phyloP scores from a whole-genome alignment of 1,140 invertebrate species.

The Nebria ingens region DNA sequence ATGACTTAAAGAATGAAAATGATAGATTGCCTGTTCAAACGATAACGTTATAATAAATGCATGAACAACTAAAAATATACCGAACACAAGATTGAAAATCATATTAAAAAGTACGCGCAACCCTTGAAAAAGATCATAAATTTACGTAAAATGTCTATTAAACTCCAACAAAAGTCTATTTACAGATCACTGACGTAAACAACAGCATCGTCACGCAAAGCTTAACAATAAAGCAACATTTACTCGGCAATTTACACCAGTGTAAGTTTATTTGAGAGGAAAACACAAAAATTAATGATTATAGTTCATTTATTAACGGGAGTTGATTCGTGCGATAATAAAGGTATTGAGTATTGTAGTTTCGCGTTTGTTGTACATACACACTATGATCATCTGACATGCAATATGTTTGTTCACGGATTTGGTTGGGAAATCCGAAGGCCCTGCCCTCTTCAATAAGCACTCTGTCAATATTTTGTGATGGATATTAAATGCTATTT shows the following conservation, averaged over 20 bases:
- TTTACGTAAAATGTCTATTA: slow-evolving; percentile 6
- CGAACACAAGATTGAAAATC: no score
- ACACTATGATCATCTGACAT: background rate
- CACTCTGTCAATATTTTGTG: background rate
- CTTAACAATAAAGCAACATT: no score
- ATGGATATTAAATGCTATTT: no score
- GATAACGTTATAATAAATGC: no score
- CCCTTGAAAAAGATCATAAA: background rate
- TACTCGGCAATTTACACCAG: no score
- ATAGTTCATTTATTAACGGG: background rate
- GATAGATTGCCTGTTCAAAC: no score
- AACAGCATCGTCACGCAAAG: background rate
- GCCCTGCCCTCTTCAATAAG: background rate
- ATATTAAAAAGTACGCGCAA: no score
- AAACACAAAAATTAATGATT: background rate
- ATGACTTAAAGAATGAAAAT: no score
- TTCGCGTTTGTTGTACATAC: background rate
- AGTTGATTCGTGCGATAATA: background rate
- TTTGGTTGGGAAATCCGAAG: background rate
- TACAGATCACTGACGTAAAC: background rate
- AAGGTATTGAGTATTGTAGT: background rate
- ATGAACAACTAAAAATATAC: no score
- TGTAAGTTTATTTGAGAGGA: no score
- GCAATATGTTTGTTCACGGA: no score
- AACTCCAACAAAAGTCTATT: background rate